Conservation (phyloP, 2,797 vertebrate species). For the Otus scops region DNA sequence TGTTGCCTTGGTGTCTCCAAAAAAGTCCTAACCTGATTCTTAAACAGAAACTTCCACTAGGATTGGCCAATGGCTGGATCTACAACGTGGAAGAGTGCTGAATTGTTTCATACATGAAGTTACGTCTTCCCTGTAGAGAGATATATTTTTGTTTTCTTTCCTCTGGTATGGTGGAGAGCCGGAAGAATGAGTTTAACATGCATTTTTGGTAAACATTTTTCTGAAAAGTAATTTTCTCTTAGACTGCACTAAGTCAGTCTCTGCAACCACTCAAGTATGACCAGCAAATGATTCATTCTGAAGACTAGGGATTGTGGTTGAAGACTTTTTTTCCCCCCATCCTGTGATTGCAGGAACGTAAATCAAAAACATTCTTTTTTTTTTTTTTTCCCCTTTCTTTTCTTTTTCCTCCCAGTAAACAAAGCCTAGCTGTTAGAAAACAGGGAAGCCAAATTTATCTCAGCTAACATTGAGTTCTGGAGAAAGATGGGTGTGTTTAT, state of each 20-base stretch:
- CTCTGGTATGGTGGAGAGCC: not conserved
- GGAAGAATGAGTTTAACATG: not conserved
- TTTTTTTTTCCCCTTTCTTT: too few relatives aligned
- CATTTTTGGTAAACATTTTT: not conserved
- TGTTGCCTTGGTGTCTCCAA: not conserved
- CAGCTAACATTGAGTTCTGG: not conserved
- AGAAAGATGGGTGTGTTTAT: not conserved
- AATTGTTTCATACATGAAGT: not conserved
- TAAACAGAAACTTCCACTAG: not conserved
- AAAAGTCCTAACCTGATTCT: not conserved
- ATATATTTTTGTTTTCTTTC: not conserved
- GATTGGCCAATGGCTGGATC: not conserved
- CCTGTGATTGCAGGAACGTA: not conserved
- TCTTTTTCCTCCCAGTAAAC: not conserved
- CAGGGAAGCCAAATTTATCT: not conserved
- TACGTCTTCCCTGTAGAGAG: not conserved
- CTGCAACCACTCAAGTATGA: not conserved
- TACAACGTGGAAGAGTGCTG: not conserved
- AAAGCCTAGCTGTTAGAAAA: not conserved
- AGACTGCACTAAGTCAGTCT: not conserved
- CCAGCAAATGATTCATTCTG: not conserved
- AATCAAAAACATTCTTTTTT: not conserved
- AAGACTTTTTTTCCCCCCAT: not conserved
- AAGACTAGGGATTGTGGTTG: not conserved
- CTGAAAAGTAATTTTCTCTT: not conserved